phyloP scores from a whole-genome alignment of 2,888 invertebrate species.

The Oeneis ivallda region DNA sequence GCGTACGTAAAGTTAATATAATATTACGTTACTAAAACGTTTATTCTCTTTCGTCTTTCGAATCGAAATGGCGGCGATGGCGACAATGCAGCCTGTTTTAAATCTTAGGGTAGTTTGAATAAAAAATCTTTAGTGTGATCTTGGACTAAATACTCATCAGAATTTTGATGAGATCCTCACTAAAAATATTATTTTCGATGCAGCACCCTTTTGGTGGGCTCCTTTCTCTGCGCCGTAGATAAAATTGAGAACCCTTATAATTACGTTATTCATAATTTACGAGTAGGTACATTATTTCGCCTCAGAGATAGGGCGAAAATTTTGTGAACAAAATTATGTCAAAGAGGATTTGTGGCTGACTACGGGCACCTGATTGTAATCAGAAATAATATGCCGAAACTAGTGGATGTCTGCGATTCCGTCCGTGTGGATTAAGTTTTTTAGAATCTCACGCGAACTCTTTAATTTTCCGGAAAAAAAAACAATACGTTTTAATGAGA shows the following conservation, averaged over 20 bases:
- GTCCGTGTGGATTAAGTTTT: no score
- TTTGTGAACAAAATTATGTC: conserved; percentile 3
- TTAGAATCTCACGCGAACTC: no score
- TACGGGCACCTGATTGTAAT: neutral
- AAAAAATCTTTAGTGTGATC: conserved; percentile 5
- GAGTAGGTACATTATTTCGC: conserved; percentile 1
- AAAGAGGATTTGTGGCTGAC: neutral
- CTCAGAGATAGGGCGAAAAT: neutral
- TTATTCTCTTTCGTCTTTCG: no score
- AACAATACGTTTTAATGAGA: no score
- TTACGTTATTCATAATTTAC: conserved; percentile 13
- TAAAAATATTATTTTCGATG: conserved; percentile 42
- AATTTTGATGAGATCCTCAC: conserved; percentile 39
- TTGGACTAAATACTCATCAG: conserved; percentile 40
- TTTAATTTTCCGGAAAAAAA: no score
- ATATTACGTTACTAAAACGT: no score
- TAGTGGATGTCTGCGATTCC: no score
- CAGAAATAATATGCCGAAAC: no score
- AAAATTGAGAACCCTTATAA: conserved; percentile 9
- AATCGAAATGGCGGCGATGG: no score
- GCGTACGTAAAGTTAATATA: no score
- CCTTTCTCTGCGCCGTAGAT: conserved; percentile 20
- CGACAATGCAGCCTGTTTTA: neutral
- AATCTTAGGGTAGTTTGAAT: no score
- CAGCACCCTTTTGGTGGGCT: conserved; percentile 32